Conservation (phyloP, 2,113 vertebrate species). For the Ceyx melanurus region DNA sequence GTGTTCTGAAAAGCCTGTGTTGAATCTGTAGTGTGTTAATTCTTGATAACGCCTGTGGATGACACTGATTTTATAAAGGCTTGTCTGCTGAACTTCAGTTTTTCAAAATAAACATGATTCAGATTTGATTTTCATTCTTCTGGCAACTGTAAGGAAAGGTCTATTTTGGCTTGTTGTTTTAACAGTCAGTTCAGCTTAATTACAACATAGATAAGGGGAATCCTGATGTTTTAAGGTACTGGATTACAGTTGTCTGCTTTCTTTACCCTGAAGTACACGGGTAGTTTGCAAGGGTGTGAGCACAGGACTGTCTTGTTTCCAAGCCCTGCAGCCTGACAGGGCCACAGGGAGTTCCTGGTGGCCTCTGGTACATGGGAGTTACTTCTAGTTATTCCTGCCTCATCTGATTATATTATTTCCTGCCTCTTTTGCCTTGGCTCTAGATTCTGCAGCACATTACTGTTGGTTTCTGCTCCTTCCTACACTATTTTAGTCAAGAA, state of each 20-base stretch:
- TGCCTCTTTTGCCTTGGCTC: neutral
- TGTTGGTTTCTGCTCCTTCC: neutral
- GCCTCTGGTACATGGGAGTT: neutral
- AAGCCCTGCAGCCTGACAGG: neutral
- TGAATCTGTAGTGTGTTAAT: neutral
- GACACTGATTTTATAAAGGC: neutral
- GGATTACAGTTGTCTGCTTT: neutral
- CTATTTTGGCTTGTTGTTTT: neutral
- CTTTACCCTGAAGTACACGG: neutral
- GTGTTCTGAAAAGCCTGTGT: neutral
- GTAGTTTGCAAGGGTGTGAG: neutral
- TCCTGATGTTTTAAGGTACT: neutral
- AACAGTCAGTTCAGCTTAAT: neutral
- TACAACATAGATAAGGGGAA: neutral
- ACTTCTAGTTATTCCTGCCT: neutral
- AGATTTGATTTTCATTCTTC: neutral
- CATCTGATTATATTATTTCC: neutral
- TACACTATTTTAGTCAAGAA: rapidly evolving
- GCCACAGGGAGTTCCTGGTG: neutral
- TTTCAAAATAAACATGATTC: neutral
- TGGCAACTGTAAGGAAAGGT: neutral
- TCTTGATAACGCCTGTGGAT: neutral
- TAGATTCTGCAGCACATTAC: neutral
- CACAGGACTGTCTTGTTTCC: neutral
- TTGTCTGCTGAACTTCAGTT: neutral